These are phyloP conservation scores for Cylas formicarius DNA, from an alignment of 1,140 invertebrate species.

Conservation along the genomic window DNA sequence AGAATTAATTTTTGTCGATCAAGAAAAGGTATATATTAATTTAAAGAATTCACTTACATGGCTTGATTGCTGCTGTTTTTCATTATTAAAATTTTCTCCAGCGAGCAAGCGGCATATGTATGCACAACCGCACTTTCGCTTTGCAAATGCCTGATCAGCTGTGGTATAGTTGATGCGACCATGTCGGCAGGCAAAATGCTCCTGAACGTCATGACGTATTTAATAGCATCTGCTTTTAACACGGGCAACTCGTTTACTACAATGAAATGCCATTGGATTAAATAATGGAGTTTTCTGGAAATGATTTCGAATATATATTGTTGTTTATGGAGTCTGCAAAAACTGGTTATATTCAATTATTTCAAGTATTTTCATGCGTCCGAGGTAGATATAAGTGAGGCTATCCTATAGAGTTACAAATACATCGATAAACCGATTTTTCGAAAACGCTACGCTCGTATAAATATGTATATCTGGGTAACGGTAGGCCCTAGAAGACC, in stretches of 20 bases:
- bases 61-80: constrained; percentile 48
- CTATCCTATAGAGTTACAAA: no score
- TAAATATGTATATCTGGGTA: no score
- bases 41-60: constrained; percentile 45
- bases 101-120: constrained; percentile 84
- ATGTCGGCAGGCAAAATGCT: constrained; percentile 76
- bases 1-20: no score
- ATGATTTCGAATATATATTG: no score
- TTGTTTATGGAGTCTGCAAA: no score
- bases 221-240: constrained; percentile 90
- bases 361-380: no score
- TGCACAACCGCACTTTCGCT: constrained; percentile 81
- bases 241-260: constrained; percentile 82
- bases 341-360: no score
- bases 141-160: constrained; percentile 65
- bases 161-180: constrained; percentile 65
- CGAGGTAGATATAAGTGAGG: no score
- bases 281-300: background rate
- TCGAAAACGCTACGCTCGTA: no score
- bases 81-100: constrained; percentile 84
- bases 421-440: no score
- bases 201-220: constrained; percentile 93
- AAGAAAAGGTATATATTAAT: background rate
- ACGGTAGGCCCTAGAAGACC: no score
- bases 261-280: background rate